A percentile compares a stretch with the other conserved stretches of the same genome.
These are phyloP conservation scores for Origma solitaria DNA, from an alignment of 2,113 vertebrate genomes.

Conservation along the genomic window DNA sequence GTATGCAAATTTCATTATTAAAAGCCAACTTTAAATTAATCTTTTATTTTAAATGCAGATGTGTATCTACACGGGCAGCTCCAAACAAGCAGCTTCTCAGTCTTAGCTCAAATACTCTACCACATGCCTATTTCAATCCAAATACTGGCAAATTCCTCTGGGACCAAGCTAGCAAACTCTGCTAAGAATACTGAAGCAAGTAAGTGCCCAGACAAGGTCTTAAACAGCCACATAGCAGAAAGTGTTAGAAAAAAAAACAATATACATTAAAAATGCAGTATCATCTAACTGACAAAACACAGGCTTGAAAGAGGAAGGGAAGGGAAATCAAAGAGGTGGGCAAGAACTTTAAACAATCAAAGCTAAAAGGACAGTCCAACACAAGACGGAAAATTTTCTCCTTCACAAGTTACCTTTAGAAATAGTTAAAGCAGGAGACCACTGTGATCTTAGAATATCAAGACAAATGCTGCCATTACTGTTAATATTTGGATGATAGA, in stretches of 20 bases:
- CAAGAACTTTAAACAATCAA: background rate
- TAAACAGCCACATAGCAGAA: background rate
- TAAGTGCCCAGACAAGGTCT: background rate
- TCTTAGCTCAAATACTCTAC: background rate
- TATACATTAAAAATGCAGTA: background rate
- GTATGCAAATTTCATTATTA: background rate
- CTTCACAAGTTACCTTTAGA: slow-evolving; percentile 87
- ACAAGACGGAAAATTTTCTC: background rate
- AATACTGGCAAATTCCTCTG: background rate
- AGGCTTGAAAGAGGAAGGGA: background rate
- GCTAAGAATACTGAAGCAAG: background rate
- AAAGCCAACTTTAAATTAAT: background rate
- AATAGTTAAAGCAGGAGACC: slow-evolving; percentile 99
- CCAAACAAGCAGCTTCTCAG: background rate
- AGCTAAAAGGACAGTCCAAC: background rate
- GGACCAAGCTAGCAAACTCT: background rate
- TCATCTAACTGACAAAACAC: background rate
- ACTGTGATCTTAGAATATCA: slow-evolving; percentile 98
- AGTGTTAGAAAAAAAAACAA: background rate
- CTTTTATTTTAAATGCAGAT: background rate
- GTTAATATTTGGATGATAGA: slow-evolving; percentile 99
- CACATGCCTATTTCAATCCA: background rate
- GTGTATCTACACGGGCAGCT: background rate
- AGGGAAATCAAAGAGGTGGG: background rate
- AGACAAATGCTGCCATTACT: slow-evolving; percentile 99